Conservation (phyloP, 2,113 vertebrate species). For the Syrmaticus mikado region DNA sequence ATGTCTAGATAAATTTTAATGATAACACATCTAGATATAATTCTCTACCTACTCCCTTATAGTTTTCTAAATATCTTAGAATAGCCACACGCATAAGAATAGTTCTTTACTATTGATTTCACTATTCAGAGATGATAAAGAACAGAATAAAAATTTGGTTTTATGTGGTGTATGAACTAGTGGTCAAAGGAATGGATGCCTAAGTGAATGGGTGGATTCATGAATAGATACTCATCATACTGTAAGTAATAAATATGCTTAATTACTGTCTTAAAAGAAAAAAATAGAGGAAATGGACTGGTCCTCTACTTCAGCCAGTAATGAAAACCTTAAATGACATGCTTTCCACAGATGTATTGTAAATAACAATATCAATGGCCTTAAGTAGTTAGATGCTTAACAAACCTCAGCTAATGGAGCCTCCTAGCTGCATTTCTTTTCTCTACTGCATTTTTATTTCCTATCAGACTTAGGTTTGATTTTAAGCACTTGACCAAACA, state of each 20-base stretch:
- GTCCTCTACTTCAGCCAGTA: neutral
- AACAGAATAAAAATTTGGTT: neutral
- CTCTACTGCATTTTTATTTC: neutral
- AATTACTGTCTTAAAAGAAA: neutral
- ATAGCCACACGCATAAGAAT: neutral
- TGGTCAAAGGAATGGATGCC: neutral
- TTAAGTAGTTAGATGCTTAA: neutral
- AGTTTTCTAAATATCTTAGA: neutral
- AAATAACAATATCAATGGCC: neutral
- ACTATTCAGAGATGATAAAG: neutral
- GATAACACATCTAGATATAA: neutral
- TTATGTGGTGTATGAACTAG: neutral
- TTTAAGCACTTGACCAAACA: slow-evolving; percentile 1
- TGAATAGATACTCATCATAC: neutral
- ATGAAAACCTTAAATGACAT: neutral
- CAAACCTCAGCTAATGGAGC: neutral
- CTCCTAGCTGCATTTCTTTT: neutral
- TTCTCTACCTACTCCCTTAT: neutral
- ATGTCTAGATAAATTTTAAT: too few relatives aligned
- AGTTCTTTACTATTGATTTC: neutral
- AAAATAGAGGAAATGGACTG: neutral
- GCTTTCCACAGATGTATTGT: rapidly evolving
- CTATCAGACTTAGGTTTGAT: neutral
- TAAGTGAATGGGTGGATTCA: neutral
- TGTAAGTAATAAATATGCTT: neutral